Conservation (phyloP, 2,113 vertebrate genomes). For the Rhombomys opimus region DNA sequence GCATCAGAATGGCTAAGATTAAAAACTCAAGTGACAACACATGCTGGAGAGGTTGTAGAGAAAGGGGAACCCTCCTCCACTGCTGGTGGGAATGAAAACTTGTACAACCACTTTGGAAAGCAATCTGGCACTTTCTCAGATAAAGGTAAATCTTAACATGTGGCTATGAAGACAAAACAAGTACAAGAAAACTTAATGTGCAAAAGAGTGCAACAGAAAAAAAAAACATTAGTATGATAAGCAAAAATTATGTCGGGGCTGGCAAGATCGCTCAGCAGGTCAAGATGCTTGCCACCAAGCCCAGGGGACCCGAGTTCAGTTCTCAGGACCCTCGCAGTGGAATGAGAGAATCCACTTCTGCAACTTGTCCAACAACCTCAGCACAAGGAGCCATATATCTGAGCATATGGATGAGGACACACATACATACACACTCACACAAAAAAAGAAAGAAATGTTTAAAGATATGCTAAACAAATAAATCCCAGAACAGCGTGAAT, state of each 20-base stretch:
- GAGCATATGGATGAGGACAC: background rate
- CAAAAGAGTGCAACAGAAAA: background rate
- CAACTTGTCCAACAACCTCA: background rate
- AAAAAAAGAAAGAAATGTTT: background rate
- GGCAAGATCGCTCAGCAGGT: background rate
- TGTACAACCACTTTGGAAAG: no score
- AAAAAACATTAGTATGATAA: background rate
- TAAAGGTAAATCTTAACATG: background rate
- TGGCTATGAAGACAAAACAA: constrained; percentile 25
- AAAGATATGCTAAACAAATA: background rate
- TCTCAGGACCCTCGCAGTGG: background rate
- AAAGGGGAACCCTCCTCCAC: no score
- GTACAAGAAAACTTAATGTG: background rate
- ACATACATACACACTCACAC: background rate
- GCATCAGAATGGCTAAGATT: no score
- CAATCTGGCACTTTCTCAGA: no score
- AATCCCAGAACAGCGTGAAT: background rate
- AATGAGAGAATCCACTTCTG: no score
- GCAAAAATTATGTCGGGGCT: background rate
- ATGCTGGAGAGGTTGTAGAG: no score
- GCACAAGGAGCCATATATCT: background rate
- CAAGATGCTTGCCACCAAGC: background rate
- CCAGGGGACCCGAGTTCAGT: background rate
- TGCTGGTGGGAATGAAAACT: no score
- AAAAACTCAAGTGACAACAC: no score